Conservation (phyloP, 2,113 vertebrate genomes). For the Brevimyrus niger region DNA sequence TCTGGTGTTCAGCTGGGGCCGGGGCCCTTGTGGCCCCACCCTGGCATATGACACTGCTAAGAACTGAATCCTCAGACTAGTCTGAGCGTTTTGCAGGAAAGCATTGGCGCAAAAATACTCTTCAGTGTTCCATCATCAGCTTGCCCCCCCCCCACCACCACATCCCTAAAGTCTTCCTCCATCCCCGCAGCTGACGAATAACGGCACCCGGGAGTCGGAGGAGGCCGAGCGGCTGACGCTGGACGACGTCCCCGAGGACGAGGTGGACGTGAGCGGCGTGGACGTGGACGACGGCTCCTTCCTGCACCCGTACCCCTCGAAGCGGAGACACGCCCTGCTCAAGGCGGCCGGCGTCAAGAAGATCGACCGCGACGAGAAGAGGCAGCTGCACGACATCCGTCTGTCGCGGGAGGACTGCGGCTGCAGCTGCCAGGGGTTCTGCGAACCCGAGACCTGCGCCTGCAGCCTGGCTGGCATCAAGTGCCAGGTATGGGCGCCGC, state of each 20-base stretch:
- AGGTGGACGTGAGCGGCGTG: constrained; percentile 49
- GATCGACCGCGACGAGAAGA: constrained; percentile 80
- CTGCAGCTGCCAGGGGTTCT: constrained; percentile 75
- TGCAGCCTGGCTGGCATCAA: constrained; percentile 85
- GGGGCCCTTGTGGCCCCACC: neutral
- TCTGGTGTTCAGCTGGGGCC: neutral
- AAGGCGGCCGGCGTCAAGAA: constrained; percentile 70
- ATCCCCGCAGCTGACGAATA: constrained; percentile 58
- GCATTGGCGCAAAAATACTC: neutral
- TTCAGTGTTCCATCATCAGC: neutral
- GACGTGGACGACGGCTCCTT: constrained; percentile 65
- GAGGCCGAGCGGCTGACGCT: constrained; percentile 64
- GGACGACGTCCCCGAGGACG: constrained; percentile 61
- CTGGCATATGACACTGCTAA: neutral
- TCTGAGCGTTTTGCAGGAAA: neutral
- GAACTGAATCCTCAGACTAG: neutral
- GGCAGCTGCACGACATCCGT: constrained; percentile 74
- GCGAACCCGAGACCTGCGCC: constrained; percentile 80
- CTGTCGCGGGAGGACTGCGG: constrained; percentile 81
- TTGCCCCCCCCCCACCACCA: neutral
- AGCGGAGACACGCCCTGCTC: constrained; percentile 70
- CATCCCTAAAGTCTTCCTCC: neutral
- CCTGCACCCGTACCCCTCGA: constrained; percentile 73
- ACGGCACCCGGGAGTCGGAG: constrained; percentile 53
- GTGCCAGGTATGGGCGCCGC: constrained; percentile 70